Evolutionary conservation across 2,888 invertebrate species (phyloP).

Genomic region (Conops quadrifasciatus): DNA sequence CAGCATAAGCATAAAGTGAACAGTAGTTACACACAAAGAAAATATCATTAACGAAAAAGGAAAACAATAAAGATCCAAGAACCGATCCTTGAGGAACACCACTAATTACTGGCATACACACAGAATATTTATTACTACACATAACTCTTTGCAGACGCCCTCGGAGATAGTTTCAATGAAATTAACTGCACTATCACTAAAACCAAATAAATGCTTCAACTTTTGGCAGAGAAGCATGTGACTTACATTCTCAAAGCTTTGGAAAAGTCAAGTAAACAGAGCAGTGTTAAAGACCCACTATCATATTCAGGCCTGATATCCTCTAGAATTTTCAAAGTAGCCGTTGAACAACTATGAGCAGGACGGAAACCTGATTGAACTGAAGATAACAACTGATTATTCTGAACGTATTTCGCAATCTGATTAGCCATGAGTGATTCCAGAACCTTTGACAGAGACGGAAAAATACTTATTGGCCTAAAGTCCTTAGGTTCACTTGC

Average conservation of each 20-base stretch:
- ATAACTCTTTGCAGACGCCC: background rate
- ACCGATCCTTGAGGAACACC: constrained; percentile 15
- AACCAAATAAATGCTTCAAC: too few species aligned
- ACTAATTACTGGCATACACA: too few species aligned
- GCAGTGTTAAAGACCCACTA: too few species aligned
- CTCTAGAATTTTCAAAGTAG: background rate
- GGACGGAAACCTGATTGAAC: constrained; percentile 13
- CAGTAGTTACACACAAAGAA: background rate
- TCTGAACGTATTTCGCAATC: background rate
- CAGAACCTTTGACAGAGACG: too few species aligned
- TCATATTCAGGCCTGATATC: constrained; percentile 7
- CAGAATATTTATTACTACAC: background rate
- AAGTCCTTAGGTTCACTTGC: too few species aligned
- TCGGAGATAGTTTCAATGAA: background rate
- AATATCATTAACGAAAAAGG: background rate
- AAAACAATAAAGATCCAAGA: constrained; percentile 9
- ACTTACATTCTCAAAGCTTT: too few species aligned
- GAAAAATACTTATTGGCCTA: too few species aligned
- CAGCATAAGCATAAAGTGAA: constrained; percentile 5
- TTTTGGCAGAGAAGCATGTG: too few species aligned
- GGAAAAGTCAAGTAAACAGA: too few species aligned
- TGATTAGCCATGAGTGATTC: too few species aligned
- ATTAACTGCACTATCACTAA: background rate
- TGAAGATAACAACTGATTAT: constrained; percentile 6
- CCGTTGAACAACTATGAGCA: constrained; percentile 22